phyloP scores from a whole-genome alignment of 1,140 invertebrate genomes.

The Orchestia grillus region DNA sequence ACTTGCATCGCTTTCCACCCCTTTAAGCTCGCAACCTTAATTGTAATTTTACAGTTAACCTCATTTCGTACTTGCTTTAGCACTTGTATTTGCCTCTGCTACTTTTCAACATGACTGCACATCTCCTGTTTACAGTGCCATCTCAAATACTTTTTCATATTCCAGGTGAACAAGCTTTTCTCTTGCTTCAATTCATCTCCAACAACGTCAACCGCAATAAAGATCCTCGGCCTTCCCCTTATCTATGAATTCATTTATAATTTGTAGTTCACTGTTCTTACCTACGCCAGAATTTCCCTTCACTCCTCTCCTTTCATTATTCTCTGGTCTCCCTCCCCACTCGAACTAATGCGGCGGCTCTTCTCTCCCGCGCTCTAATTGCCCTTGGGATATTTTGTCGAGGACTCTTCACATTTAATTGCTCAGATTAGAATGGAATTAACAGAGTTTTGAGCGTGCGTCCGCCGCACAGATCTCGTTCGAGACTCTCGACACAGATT shows the following conservation, averaged over 20 bases:
- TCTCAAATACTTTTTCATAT: neutral
- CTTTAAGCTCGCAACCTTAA: too few relatives aligned
- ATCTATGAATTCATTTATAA: neutral
- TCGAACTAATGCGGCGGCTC: slow-evolving; percentile 46
- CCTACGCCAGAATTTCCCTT: neutral
- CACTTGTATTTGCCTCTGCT: too few relatives aligned
- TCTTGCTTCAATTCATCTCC: neutral
- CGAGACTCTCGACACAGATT: neutral
- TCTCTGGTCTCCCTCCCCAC: neutral
- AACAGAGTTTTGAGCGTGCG: slow-evolving; percentile 32
- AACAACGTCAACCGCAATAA: too few relatives aligned
- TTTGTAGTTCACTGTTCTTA: neutral
- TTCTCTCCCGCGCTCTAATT: slow-evolving; percentile 2
- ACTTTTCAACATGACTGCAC: too few relatives aligned
- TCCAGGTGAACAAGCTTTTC: neutral
- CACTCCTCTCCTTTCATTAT: neutral
- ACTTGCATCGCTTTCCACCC: too few relatives aligned
- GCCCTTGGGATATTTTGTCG: slow-evolving; percentile 32
- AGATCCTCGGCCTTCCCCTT: too few relatives aligned
- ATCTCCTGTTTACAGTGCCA: too few relatives aligned
- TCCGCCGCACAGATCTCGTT: neutral
- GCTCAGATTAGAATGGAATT: slow-evolving; percentile 41
- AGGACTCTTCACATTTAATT: slow-evolving; percentile 54
- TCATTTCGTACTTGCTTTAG: too few relatives aligned
- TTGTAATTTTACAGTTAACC: too few relatives aligned